phyloP scores from a whole-genome alignment of 92 coral and sea anemone genomes.

The Phenganax subtilis region DNA sequence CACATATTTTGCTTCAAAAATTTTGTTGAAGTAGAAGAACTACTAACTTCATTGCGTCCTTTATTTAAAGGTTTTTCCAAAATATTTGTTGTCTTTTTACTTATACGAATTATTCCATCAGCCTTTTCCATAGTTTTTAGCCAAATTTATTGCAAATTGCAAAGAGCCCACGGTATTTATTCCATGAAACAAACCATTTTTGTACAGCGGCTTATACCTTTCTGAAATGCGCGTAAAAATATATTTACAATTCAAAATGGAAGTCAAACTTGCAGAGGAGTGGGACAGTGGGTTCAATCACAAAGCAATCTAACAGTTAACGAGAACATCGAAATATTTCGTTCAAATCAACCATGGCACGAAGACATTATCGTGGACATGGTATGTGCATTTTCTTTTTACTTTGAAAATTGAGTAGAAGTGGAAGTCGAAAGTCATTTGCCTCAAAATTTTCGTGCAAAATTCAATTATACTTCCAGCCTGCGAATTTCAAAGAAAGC shows the following conservation, averaged over 20 bases:
- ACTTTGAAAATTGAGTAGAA: not conserved
- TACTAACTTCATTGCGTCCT: conserved; percentile 83
- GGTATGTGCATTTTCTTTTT: conserved; percentile 1
- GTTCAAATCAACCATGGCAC: conserved; percentile 15
- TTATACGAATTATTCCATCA: conserved; percentile 27
- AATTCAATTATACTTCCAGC: no score
- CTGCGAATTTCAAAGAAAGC: not conserved
- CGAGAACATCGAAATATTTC: not conserved
- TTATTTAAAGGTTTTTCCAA: conserved; percentile 92
- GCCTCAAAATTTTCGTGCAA: not conserved
- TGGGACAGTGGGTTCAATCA: no score
- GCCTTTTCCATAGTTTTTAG: conserved; percentile 22
- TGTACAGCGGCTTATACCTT: not conserved
- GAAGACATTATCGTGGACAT: conserved; percentile 15
- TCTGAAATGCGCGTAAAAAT: not conserved
- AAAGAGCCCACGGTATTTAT: not conserved
- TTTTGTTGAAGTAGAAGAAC: not conserved
- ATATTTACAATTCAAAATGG: not conserved
- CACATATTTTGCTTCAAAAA: no score
- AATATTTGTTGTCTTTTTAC: conserved; percentile 58
- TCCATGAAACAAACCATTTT: not conserved
- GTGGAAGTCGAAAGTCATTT: not conserved
- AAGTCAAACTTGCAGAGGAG: no score
- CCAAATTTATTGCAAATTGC: not conserved
- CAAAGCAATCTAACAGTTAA: not conserved